These are phyloP conservation scores for Cephus cinctus DNA, from an alignment of 1,140 invertebrate genomes.

Conservation along the genomic window DNA sequence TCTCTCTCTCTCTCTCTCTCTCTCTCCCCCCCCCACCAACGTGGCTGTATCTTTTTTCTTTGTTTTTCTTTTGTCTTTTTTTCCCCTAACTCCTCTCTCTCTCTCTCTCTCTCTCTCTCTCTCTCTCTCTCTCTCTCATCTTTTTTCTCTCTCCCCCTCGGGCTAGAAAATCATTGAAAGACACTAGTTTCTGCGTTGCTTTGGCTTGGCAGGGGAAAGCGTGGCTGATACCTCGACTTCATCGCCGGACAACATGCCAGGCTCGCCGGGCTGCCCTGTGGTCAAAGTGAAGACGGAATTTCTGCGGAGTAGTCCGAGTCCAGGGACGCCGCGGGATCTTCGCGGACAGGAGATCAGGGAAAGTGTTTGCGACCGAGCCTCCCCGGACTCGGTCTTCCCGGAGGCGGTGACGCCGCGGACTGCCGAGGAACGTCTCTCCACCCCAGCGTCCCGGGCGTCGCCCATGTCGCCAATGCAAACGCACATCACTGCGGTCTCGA, in stretches of 20 bases:
- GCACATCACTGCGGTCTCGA: conserved; percentile 39
- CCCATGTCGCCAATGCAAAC: conserved; percentile 41
- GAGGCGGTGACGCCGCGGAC: conserved; percentile 36
- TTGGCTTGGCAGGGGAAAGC: conserved; percentile 71
- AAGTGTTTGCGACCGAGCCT: conserved; percentile 43
- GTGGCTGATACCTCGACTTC: conserved; percentile 87
- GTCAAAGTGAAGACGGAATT: conserved; percentile 56
- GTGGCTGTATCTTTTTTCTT: no score
- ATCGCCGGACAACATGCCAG: conserved; percentile 77
- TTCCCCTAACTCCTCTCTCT: no score
- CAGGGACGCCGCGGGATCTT: conserved; percentile 40
- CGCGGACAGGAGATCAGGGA: conserved; percentile 34
- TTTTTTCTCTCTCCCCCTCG: no score
- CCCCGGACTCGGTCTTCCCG: conserved; percentile 53
- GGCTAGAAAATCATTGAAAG: no score
- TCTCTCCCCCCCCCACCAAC: no score
- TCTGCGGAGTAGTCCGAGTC: conserved; percentile 50
- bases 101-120: no score
- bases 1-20: no score
- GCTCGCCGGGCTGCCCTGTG: conserved; percentile 63
- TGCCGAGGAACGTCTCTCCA: conserved; percentile 32
- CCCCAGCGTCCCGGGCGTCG: conserved; percentile 48
- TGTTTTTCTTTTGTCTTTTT: no score
- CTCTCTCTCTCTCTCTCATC: no score
- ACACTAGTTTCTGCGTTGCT: no score